phyloP scores from a whole-genome alignment of 2,888 invertebrate genomes.

The Amblyjoppa proteus region DNA sequence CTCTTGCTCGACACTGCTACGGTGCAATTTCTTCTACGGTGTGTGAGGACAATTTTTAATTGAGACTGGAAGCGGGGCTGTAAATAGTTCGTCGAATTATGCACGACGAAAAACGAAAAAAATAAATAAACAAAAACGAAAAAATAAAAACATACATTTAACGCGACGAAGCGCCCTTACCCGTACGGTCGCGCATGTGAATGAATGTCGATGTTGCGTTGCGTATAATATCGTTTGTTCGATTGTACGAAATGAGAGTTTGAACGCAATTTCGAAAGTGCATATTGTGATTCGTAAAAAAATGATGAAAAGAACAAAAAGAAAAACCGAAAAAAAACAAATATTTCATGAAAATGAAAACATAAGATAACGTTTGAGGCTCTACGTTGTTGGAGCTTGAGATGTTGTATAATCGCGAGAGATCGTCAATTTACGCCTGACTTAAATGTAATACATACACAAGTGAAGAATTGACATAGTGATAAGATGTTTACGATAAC shows the following conservation, averaged over 20 bases:
- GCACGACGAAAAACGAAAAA: conserved; percentile 25
- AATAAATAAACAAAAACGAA: neutral
- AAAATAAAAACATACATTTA: conserved; percentile 20
- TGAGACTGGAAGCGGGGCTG: conserved; percentile 51
- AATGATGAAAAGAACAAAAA: neutral
- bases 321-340: conserved; percentile 18
- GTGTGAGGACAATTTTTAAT: conserved; percentile 54
- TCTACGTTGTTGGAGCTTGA: conserved; percentile 37
- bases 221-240: conserved; percentile 39
- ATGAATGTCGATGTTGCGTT: conserved; percentile 29
- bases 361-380: conserved; percentile 31
- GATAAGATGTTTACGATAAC: conserved; percentile 66
- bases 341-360: conserved; percentile 40
- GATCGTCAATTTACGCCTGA: conserved; percentile 82
- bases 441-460: conserved; percentile 74
- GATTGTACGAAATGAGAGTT: conserved; percentile 41
- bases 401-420: conserved; percentile 74
- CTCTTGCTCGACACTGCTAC: conserved; percentile 50
- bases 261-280: conserved; percentile 63
- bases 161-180: conserved; percentile 28
- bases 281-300: conserved; percentile 70
- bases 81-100: conserved; percentile 65
- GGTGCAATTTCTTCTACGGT: conserved; percentile 57
- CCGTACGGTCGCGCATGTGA: conserved; percentile 31
- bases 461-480: conserved; percentile 72